Evolutionary conservation across 2,113 vertebrate species (phyloP).

Genomic region (Malurus alboscapulatus): DNA sequence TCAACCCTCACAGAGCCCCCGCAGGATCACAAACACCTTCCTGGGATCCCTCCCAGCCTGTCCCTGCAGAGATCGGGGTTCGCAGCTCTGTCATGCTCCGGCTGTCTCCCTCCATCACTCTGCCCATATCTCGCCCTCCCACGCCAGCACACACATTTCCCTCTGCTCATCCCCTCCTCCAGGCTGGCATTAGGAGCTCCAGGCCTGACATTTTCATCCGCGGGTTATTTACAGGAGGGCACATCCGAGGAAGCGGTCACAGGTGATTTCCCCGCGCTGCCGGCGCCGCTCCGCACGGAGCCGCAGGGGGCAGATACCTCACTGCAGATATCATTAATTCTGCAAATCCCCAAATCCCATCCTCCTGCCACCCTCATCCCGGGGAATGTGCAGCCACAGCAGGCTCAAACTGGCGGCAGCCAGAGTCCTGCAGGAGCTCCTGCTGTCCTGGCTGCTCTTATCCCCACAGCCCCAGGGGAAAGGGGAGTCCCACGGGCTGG

Average conservation of each 20-base stretch:
- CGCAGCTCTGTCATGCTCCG: fast-evolving
- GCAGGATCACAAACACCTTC: fast-evolving
- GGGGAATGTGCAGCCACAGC: neutral
- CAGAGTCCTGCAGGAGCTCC: neutral
- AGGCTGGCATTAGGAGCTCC: constrained; percentile 29
- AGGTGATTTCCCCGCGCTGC: constrained; percentile 21
- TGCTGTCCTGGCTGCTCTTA: neutral
- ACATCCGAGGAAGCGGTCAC: neutral
- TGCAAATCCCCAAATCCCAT: neutral
- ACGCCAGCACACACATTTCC: neutral
- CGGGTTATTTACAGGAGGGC: constrained; percentile 52
- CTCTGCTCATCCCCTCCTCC: neutral
- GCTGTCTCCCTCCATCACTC: neutral
- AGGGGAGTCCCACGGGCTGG: neutral
- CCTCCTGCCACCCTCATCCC: neutral
- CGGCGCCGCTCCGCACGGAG: neutral
- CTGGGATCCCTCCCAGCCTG: neutral
- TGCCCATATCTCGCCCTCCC: neutral
- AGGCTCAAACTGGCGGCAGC: neutral
- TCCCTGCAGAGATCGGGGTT: neutral
- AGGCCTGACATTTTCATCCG: constrained; percentile 56
- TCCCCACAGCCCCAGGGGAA: neutral
- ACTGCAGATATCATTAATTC: constrained; percentile 56
- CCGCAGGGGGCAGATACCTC: neutral
- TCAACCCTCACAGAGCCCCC: neutral